Conservation (phyloP, 2,888 invertebrate species). For the Phaedon cochleariae region DNA sequence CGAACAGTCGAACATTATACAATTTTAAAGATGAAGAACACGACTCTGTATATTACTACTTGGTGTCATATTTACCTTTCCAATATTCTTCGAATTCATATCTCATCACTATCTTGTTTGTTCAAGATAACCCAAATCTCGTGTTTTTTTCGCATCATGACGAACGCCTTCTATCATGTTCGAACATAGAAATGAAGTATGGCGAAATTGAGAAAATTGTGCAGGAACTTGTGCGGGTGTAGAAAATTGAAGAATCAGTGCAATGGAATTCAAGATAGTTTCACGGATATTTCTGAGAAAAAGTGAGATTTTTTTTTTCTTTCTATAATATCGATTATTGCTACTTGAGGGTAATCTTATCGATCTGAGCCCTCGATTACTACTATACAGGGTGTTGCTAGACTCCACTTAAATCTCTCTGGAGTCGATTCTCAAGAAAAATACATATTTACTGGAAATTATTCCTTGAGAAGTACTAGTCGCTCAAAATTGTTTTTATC, state of each 20-base stretch:
- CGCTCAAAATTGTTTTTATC: too few relatives aligned
- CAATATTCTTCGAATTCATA: neutral
- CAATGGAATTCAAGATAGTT: slow-evolving; percentile 24
- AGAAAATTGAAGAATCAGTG: slow-evolving; percentile 32
- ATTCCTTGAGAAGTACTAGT: too few relatives aligned
- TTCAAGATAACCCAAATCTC: neutral
- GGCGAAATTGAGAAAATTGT: slow-evolving; percentile 49
- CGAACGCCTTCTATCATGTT: neutral
- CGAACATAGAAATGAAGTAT: slow-evolving; percentile 28
- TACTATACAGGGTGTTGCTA: too few relatives aligned
- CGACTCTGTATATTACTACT: neutral
- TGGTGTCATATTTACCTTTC: neutral
- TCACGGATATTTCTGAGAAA: slow-evolving; percentile 31
- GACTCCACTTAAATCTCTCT: too few relatives aligned
- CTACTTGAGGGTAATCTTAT: too few relatives aligned
- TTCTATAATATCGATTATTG: neutral
- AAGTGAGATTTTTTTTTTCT: slow-evolving; percentile 20
- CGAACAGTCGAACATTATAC: too few relatives aligned
- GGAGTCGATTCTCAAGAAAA: too few relatives aligned
- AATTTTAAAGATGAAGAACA: too few relatives aligned
- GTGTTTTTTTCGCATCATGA: slow-evolving; percentile 2
- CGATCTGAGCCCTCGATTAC: too few relatives aligned
- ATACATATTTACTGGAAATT: too few relatives aligned
- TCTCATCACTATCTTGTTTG: neutral
- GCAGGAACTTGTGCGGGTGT: slow-evolving; percentile 46